A percentile compares a stretch with the other conserved stretches of the same genome.
Evolutionary conservation across 2,888 invertebrate species (phyloP).

Genomic region (Agrochola macilenta): DNA sequence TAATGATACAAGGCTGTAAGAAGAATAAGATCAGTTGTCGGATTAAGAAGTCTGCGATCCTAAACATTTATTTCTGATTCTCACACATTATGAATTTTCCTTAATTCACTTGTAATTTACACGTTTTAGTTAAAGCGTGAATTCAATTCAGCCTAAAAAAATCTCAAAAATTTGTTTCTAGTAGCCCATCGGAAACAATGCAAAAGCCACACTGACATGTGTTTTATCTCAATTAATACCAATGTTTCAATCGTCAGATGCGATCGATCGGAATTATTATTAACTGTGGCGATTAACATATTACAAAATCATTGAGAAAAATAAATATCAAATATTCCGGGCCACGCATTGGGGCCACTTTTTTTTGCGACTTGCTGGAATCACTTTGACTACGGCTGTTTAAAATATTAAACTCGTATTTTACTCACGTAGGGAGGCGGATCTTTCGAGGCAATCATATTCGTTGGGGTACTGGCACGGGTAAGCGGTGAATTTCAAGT

Average conservation of each 20-base stretch:
- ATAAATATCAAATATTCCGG: neutral
- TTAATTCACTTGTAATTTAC: no score
- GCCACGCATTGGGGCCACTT: neutral
- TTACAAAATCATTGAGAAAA: neutral
- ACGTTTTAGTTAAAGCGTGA: no score
- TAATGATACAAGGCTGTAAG: slow-evolving; percentile 61
- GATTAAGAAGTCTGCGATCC: slow-evolving; percentile 15
- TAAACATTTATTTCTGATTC: no score
- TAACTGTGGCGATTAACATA: neutral
- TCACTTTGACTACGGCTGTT: neutral
- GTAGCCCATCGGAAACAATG: neutral
- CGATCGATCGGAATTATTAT: neutral
- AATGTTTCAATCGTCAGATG: no score
- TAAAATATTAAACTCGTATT: neutral
- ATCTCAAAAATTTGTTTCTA: no score
- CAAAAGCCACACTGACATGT: neutral
- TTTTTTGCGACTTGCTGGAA: neutral
- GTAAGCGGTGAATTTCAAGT: slow-evolving; percentile 92
- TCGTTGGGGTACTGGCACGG: slow-evolving; percentile 97
- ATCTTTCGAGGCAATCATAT: slow-evolving; percentile 93
- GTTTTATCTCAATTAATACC: neutral
- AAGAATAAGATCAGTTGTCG: slow-evolving; percentile 25
- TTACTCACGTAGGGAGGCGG: slow-evolving; percentile 92
- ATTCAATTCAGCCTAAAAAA: no score
- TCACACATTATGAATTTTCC: no score